Evolutionary conservation across 1,140 invertebrate genomes (phyloP).

Genomic region (Drosophila novamexicana): DNA sequence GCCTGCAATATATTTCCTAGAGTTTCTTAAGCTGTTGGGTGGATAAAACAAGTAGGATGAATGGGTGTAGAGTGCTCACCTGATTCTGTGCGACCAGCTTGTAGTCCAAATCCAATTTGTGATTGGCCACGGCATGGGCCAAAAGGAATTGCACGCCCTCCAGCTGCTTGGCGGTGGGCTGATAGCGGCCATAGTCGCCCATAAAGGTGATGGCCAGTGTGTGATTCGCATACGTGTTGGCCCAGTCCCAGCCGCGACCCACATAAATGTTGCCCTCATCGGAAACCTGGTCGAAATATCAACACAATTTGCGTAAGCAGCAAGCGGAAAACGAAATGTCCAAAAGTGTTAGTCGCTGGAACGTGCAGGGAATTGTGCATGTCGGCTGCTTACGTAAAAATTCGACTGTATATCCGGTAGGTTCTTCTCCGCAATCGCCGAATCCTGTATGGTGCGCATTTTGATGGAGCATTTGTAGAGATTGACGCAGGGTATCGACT

Average conservation of each 20-base stretch:
- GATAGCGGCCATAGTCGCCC: slow-evolving; percentile 84
- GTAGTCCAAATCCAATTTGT: slow-evolving; percentile 78
- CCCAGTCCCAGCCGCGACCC: slow-evolving; percentile 87
- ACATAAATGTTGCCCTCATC: slow-evolving; percentile 87
- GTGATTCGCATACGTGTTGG: slow-evolving; percentile 85
- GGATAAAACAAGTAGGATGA: not conserved
- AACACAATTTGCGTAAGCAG: slow-evolving; percentile 48
- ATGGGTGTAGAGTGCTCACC: slow-evolving; percentile 51
- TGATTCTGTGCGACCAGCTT: slow-evolving; percentile 85
- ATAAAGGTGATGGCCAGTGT: slow-evolving; percentile 85
- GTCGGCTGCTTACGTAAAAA: slow-evolving; percentile 74
- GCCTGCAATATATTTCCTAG: not conserved
- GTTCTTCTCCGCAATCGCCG: slow-evolving; percentile 68
- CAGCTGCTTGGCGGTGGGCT: slow-evolving; percentile 75
- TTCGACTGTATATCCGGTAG: slow-evolving; percentile 84
- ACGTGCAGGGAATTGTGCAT: slow-evolving; percentile 28
- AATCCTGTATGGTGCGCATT: slow-evolving; percentile 83
- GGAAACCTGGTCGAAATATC: slow-evolving; percentile 84
- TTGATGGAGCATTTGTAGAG: slow-evolving; percentile 80
- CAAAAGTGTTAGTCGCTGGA: slow-evolving; percentile 7
- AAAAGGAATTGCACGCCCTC: slow-evolving; percentile 78
- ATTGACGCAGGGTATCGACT: slow-evolving; percentile 58
- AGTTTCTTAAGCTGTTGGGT: not conserved
- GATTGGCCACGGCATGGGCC: slow-evolving; percentile 68
- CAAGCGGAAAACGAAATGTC: slow-evolving; percentile 39